Conservation (phyloP, 2,113 vertebrate species). For the Phocoena phocoena region DNA sequence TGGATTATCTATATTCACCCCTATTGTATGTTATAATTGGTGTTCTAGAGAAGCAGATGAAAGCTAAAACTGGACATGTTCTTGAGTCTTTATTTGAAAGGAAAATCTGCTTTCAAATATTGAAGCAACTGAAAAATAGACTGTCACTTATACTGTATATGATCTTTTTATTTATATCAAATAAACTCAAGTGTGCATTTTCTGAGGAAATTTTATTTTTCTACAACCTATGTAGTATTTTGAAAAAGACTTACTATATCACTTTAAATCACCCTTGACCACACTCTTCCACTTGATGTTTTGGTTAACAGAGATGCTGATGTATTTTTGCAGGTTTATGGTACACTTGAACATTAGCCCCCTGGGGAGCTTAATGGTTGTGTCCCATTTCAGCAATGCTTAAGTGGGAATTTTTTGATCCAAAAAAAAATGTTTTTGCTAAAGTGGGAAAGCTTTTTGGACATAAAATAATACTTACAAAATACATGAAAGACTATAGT, state of each 20-base stretch:
- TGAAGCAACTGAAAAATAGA: not conserved
- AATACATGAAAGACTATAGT: not conserved
- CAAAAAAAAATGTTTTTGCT: not conserved
- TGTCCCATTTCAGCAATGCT: not conserved
- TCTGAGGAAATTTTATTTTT: not conserved
- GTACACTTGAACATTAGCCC: not conserved
- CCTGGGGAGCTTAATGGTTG: not conserved
- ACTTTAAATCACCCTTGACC: slow-evolving; percentile 1
- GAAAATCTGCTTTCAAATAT: not conserved
- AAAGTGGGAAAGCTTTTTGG: not conserved
- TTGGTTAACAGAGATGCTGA: not conserved
- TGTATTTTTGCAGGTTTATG: not conserved
- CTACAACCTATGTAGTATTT: not conserved
- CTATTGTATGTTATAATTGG: not conserved
- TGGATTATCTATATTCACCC: not conserved
- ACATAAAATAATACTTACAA: not conserved
- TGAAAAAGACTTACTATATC: not conserved
- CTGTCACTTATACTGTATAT: too few relatives aligned
- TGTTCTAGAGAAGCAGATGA: not conserved
- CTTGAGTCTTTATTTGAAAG: not conserved
- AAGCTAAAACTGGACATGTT: not conserved
- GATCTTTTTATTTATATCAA: not conserved
- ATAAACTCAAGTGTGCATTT: not conserved
- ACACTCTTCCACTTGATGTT: not conserved
- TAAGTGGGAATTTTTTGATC: not conserved